Conservation (phyloP, 1,140 invertebrate genomes). For the Hyles vespertilio region DNA sequence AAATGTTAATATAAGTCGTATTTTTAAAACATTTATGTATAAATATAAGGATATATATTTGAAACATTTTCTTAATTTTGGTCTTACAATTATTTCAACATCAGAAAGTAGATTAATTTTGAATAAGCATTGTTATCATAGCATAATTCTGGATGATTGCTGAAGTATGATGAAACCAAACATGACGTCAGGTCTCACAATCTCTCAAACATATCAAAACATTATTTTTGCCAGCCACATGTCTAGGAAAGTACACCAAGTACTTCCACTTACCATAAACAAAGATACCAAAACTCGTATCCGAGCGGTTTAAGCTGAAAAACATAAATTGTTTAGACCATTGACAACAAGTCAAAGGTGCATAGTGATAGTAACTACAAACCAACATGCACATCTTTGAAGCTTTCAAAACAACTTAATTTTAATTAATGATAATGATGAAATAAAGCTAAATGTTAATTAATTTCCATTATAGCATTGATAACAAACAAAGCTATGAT, state of each 20-base stretch:
- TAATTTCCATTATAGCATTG: too few relatives aligned
- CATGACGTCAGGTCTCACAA: not conserved
- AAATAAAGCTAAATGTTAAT: too few relatives aligned
- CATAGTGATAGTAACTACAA: constrained; percentile 16
- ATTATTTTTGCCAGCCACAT: constrained; percentile 29
- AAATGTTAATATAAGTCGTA: too few relatives aligned
- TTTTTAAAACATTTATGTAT: too few relatives aligned
- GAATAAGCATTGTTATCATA: too few relatives aligned
- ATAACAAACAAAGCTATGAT: too few relatives aligned
- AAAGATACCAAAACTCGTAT: constrained; percentile 68
- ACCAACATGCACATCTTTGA: constrained; percentile 32
- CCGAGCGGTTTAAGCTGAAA: constrained; percentile 70
- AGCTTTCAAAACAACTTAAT: not conserved
- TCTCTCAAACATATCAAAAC: not conserved
- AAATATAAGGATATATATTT: too few relatives aligned
- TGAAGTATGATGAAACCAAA: not conserved
- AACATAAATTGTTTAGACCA: constrained; percentile 69
- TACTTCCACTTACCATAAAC: constrained; percentile 71
- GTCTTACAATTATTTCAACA: too few relatives aligned
- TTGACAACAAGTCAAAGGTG: constrained; percentile 41
- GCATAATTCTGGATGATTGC: too few relatives aligned
- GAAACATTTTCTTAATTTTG: too few relatives aligned
- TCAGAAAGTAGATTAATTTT: too few relatives aligned
- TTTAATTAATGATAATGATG: not conserved
- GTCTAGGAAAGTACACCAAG: constrained; percentile 56